phyloP scores from a whole-genome alignment of 2,797 vertebrate species.

The Xiphorhynchus erythropygius region DNA sequence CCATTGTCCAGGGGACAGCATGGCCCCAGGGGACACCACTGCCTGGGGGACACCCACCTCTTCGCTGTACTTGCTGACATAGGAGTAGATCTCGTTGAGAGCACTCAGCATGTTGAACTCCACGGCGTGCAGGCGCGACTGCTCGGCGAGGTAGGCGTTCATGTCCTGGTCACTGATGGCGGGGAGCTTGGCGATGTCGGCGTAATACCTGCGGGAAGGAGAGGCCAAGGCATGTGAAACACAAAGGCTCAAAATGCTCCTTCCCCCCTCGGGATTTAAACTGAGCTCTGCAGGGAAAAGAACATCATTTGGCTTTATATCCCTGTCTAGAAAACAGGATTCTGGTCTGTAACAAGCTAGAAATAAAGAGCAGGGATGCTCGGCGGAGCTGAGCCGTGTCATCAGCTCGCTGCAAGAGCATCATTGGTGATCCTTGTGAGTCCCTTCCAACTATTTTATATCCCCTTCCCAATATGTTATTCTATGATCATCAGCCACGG shows the following conservation, averaged over 20 bases:
- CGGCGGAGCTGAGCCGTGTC: accelerated
- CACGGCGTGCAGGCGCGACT: constrained; percentile 90
- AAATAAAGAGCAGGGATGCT: not conserved
- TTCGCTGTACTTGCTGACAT: constrained; percentile 97
- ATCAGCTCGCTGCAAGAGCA: not conserved
- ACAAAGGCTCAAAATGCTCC: accelerated
- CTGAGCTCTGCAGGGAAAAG: not conserved
- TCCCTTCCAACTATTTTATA: not conserved
- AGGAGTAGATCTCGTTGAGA: constrained; percentile 97
- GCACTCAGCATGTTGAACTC: constrained; percentile 99
- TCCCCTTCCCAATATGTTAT: not conserved
- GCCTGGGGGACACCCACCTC: constrained; percentile 80
- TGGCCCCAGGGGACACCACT: no score
- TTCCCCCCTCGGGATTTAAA: not conserved
- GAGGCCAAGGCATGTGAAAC: not conserved
- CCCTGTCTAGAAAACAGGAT: not conserved
- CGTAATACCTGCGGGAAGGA: constrained; percentile 87
- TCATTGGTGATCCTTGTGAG: accelerated
- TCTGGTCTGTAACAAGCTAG: not conserved
- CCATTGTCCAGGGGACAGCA: no score
- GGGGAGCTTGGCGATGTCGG: constrained; percentile 93
- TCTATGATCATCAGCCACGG: accelerated
- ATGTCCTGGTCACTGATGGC: constrained; percentile 99
- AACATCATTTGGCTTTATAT: not conserved
- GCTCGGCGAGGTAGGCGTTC: constrained; percentile 98